phyloP scores from a whole-genome alignment of 2,888 invertebrate species.

The Formica aserva region DNA sequence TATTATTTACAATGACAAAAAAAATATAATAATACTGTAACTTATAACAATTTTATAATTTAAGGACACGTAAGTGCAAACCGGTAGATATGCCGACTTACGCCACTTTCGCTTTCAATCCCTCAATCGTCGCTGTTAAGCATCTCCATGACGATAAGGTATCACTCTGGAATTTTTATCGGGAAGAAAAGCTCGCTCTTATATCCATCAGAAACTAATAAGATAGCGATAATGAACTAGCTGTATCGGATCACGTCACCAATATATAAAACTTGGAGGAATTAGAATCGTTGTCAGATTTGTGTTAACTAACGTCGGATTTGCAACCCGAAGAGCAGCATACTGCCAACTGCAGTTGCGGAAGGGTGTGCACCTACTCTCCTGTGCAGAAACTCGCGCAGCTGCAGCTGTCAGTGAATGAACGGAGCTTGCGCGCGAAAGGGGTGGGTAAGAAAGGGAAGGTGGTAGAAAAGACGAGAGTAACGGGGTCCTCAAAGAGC shows the following conservation, averaged over 20 bases:
- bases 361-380: slow-evolving; percentile 74
- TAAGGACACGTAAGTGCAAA: not conserved
- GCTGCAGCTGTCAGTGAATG: slow-evolving; percentile 67
- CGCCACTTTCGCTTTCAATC: slow-evolving; percentile 31
- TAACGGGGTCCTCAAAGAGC: slow-evolving; percentile 60
- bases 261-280: not conserved
- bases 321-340: slow-evolving; percentile 32
- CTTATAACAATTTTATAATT: not conserved
- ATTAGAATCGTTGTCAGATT: slow-evolving; percentile 21
- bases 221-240: not conserved
- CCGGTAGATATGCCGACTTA: slow-evolving; percentile 10
- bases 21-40: not conserved
- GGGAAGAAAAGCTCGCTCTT: not conserved
- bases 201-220: slow-evolving; percentile 1
- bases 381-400: slow-evolving; percentile 76
- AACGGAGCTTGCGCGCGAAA: slow-evolving; percentile 44
- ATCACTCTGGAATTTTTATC: slow-evolving; percentile 4
- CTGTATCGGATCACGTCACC: not conserved
- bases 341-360: slow-evolving; percentile 70
- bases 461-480: slow-evolving; percentile 34
- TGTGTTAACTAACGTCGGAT: not conserved
- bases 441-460: slow-evolving; percentile 20
- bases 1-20: not conserved
- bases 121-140: slow-evolving; percentile 15
- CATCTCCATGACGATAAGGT: not conserved